These are phyloP conservation scores for Pyrocephalus nanus DNA, from an alignment of 2,797 vertebrate species.

Conservation along the genomic window DNA sequence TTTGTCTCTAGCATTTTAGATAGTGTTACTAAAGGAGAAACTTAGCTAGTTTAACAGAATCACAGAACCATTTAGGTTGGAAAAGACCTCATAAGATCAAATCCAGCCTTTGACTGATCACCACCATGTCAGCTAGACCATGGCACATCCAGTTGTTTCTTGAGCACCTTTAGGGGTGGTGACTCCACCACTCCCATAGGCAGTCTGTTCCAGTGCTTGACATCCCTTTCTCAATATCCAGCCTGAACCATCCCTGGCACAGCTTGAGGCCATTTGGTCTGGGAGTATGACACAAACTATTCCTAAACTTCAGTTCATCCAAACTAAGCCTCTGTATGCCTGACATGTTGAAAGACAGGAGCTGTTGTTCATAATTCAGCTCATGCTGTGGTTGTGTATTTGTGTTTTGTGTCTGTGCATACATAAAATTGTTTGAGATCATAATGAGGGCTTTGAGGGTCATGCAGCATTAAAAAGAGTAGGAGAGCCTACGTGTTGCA, in stretches of 20 bases:
- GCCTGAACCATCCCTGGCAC: not conserved
- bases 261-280: not conserved
- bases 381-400: not conserved
- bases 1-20: not conserved
- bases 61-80: not conserved
- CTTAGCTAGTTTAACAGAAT: not conserved
- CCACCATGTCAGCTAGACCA: not conserved
- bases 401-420: not conserved
- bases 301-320: not conserved
- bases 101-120: not conserved
- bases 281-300: not conserved
- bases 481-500: accelerated
- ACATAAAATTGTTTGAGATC: not conserved
- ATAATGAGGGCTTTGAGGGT: not conserved
- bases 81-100: not conserved
- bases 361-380: not conserved
- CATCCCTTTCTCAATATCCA: not conserved
- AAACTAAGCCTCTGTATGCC: not conserved
- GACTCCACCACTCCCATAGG: too few relatives aligned
- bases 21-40: not conserved
- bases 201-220: not conserved
- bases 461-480: not conserved
- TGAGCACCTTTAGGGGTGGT: not conserved
- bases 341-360: not conserved
- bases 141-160: not conserved